phyloP scores from a whole-genome alignment of 2,797 vertebrate genomes.

The Pempheris klunzingeri region DNA sequence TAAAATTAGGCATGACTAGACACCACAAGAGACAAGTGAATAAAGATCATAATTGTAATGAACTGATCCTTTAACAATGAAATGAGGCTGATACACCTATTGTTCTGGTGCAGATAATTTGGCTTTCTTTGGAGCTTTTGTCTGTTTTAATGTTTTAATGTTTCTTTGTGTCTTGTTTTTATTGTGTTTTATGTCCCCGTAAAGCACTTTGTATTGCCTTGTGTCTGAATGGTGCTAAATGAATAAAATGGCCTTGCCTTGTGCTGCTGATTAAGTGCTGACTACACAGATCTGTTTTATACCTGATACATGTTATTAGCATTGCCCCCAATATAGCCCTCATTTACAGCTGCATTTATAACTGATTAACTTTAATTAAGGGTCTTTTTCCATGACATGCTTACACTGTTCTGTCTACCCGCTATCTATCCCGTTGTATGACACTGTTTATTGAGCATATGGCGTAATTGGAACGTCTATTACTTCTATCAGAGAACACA shows the following conservation, averaged over 20 bases:
- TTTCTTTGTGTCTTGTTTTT: too few species aligned
- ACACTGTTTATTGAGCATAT: slow-evolving; percentile 27
- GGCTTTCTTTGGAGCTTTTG: not conserved
- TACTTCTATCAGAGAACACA: slow-evolving; percentile 37
- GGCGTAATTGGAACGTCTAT: slow-evolving; percentile 29
- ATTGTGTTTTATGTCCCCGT: too few species aligned
- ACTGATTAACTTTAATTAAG: slow-evolving; percentile 24
- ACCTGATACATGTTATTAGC: slow-evolving; percentile 11
- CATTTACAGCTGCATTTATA: slow-evolving; percentile 41
- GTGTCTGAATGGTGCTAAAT: too few species aligned
- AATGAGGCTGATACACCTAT: not conserved
- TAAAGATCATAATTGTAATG: not conserved
- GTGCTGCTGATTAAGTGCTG: slow-evolving; percentile 13
- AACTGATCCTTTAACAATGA: slow-evolving; percentile 1
- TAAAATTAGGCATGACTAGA: not conserved
- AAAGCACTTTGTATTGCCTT: too few species aligned
- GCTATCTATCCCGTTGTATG: not conserved
- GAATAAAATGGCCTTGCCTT: too few species aligned
- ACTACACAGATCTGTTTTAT: slow-evolving; percentile 15
- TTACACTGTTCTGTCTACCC: slow-evolving; percentile 15
- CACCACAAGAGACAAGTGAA: not conserved
- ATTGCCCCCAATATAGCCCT: slow-evolving; percentile 15
- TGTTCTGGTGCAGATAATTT: not conserved
- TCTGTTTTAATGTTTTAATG: too few species aligned
- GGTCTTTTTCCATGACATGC: not conserved